Evolutionary conservation across 2,113 vertebrate genomes (phyloP).

Genomic region (Urocitellus parryii): DNA sequence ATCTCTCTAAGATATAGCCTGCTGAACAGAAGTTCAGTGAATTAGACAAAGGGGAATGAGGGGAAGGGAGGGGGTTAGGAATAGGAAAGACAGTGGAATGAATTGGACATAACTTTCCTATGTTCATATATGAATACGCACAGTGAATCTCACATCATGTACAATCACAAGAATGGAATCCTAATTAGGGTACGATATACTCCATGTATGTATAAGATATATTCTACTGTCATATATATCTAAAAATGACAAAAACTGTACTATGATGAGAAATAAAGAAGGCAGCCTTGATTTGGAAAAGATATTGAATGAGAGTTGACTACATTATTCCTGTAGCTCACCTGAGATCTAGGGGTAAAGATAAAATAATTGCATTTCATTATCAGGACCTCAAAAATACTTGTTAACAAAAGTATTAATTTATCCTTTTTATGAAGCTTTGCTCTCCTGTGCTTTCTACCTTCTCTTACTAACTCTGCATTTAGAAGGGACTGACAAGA

Average conservation of each 20-base stretch:
- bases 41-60: too few species aligned
- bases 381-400: conserved; percentile 13
- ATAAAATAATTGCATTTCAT: conserved; percentile 48
- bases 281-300: conserved; percentile 7
- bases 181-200: too few species aligned
- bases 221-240: too few species aligned
- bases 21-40: neutral
- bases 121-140: too few species aligned
- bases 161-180: too few species aligned
- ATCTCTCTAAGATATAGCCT: neutral
- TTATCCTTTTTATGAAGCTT: conserved; percentile 7
- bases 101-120: too few species aligned
- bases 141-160: too few species aligned
- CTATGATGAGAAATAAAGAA: conserved; percentile 17
- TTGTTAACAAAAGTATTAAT: conserved; percentile 45
- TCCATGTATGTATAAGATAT: too few species aligned
- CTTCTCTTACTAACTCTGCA: conserved; percentile 8
- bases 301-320: neutral
- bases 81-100: too few species aligned
- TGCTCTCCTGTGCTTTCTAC: neutral
- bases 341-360: neutral
- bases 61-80: too few species aligned
- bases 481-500: conserved; percentile 16
- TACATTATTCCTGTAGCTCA: neutral
- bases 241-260: neutral